A percentile compares a stretch with the other conserved stretches of the same genome.
Conservation (phyloP, 2,888 invertebrate species). For the Drosophila barbarae region DNA sequence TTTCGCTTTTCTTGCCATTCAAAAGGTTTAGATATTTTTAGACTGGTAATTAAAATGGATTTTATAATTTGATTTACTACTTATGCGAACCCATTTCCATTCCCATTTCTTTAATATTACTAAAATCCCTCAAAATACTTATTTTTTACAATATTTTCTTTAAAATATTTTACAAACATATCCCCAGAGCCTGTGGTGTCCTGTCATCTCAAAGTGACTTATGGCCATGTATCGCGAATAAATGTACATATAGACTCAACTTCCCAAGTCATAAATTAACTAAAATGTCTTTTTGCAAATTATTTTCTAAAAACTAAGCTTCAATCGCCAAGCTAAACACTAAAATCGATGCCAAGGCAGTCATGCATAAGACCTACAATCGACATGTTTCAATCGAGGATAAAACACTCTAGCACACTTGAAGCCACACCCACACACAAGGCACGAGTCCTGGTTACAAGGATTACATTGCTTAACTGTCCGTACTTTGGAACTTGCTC, state of each 20-base stretch:
- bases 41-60: background rate
- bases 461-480: slow-evolving; percentile 49
- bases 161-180: background rate
- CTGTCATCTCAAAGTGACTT: background rate
- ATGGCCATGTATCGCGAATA: background rate
- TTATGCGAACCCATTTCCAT: too few relatives aligned
- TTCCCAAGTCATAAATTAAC: slow-evolving; percentile 10
- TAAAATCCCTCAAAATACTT: background rate
- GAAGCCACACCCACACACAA: slow-evolving; percentile 20
- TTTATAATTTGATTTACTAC: background rate
- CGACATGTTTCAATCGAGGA: slow-evolving; percentile 52
- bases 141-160: background rate
- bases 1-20: slow-evolving; percentile 9
- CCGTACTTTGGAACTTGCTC: slow-evolving; percentile 40
- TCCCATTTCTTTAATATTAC: background rate
- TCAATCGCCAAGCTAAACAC: slow-evolving; percentile 12
- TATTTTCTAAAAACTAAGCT: background rate
- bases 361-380: slow-evolving; percentile 36
- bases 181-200: background rate
- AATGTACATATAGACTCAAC: background rate
- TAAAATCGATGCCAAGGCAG: slow-evolving; percentile 24
- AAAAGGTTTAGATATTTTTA: background rate
- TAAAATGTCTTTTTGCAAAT: background rate
- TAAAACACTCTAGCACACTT: slow-evolving; percentile 38
- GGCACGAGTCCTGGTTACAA: slow-evolving; percentile 23